phyloP scores from a whole-genome alignment of 1,140 invertebrate species.

The Macrocentrus cingulum region DNA sequence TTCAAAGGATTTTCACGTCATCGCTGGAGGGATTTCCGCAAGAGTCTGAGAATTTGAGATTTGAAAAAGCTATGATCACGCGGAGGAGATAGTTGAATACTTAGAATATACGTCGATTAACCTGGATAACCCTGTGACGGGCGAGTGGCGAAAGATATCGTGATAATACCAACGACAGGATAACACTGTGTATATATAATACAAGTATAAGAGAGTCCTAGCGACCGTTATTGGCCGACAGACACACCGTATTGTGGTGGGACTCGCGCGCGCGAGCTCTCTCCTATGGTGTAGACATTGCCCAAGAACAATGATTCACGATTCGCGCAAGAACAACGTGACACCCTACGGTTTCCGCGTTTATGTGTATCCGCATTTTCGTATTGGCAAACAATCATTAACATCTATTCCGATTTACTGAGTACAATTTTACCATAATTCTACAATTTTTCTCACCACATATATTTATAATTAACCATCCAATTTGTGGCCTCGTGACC shows the following conservation, averaged over 20 bases:
- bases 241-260: slow-evolving; percentile 20
- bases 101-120: slow-evolving; percentile 39
- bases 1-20: too few species aligned
- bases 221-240: slow-evolving; percentile 28
- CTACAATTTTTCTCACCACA: not conserved
- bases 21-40: too few species aligned
- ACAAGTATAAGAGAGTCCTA: slow-evolving; percentile 11
- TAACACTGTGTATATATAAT: slow-evolving; percentile 28
- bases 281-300: slow-evolving; percentile 29
- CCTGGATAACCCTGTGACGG: slow-evolving; percentile 35
- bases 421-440: not conserved
- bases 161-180: slow-evolving; percentile 38
- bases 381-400: not conserved
- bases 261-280: too few species aligned
- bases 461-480: slow-evolving; percentile 10
- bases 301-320: slow-evolving; percentile 42
- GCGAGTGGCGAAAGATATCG: slow-evolving; percentile 31
- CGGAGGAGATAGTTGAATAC: slow-evolving; percentile 27
- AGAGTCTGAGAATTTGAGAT: too few species aligned
- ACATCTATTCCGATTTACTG: not conserved
- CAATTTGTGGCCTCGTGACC: slow-evolving; percentile 16
- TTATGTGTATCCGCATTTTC: slow-evolving; percentile 5
- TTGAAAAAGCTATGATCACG: slow-evolving; percentile 27
- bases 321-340: slow-evolving; percentile 28
- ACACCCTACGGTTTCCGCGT: slow-evolving; percentile 32